Evolutionary conservation across 2,888 invertebrate species (phyloP).

Genomic region (Sphinx pinastri): DNA sequence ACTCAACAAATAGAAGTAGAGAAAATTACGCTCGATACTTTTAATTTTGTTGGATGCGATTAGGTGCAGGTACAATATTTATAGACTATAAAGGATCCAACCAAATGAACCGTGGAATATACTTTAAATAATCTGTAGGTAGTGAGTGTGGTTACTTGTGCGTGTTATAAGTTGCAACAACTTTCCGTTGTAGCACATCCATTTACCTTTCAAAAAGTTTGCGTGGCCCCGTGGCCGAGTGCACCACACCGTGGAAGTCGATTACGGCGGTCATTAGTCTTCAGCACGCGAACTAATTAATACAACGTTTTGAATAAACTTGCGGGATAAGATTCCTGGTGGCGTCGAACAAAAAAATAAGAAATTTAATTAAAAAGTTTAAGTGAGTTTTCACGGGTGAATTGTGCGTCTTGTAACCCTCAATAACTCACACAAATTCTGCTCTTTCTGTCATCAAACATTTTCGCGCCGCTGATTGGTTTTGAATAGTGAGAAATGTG

Average conservation of each 20-base stretch:
- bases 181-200: conserved; percentile 32
- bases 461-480: conserved; percentile 4
- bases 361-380: conserved; percentile 84
- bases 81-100: background rate
- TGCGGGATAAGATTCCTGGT: conserved; percentile 67
- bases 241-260: conserved; percentile 65
- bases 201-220: conserved; percentile 47
- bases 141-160: conserved; percentile 5
- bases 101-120: background rate
- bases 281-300: conserved; percentile 73
- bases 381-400: conserved; percentile 81
- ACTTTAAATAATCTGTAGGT: background rate
- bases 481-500: background rate
- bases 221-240: conserved; percentile 39
- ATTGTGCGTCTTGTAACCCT: conserved; percentile 64
- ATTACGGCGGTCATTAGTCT: conserved; percentile 73
- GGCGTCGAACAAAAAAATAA: conserved; percentile 66
- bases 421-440: conserved; percentile 75
- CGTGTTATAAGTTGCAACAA: conserved; percentile 17
- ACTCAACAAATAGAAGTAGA: no score
- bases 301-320: conserved; percentile 79
- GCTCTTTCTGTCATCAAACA: conserved; percentile 51
- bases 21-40: no score
- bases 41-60: background rate
- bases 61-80: no score